These are phyloP conservation scores for Ariolimax columbianus DNA, from an alignment of 2,888 invertebrate species.

Conservation along the genomic window DNA sequence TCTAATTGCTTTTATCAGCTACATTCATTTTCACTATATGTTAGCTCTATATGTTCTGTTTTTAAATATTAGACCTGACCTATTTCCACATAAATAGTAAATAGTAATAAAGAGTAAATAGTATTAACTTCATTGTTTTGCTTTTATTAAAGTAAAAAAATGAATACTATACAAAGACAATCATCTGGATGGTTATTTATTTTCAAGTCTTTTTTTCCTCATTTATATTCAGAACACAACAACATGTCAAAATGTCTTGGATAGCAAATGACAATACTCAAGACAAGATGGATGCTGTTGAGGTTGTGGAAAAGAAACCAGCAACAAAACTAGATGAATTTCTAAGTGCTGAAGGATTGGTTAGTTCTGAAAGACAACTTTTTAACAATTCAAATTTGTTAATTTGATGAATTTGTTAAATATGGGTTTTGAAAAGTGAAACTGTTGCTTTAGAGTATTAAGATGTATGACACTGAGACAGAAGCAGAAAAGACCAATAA, in stretches of 20 bases:
- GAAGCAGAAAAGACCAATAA: no score
- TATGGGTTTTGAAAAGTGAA: no score
- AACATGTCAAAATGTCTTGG: background rate
- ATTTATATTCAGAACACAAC: background rate
- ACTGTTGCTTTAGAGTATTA: no score
- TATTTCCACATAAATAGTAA: no score
- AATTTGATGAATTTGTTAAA: no score
- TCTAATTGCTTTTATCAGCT: no score
- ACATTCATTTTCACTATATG: no score
- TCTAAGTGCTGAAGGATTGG: conserved; percentile 61
- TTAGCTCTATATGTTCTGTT: no score
- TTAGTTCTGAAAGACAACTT: conserved; percentile 31
- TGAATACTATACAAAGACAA: background rate
- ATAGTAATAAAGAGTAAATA: no score
- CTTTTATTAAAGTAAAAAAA: background rate
- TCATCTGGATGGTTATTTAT: background rate
- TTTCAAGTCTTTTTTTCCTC: background rate
- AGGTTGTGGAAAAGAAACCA: conserved; percentile 57
- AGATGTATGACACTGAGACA: no score
- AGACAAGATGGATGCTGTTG: background rate
- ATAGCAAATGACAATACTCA: background rate
- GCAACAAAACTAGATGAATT: conserved; percentile 67
- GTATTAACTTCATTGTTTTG: background rate
- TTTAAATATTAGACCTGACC: no score
- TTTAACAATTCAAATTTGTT: no score